Evolutionary conservation across 1,140 invertebrate species (phyloP), one percentile per base, ranked within the genome.

Genomic region (Drosophila novamexicana): DNA sequence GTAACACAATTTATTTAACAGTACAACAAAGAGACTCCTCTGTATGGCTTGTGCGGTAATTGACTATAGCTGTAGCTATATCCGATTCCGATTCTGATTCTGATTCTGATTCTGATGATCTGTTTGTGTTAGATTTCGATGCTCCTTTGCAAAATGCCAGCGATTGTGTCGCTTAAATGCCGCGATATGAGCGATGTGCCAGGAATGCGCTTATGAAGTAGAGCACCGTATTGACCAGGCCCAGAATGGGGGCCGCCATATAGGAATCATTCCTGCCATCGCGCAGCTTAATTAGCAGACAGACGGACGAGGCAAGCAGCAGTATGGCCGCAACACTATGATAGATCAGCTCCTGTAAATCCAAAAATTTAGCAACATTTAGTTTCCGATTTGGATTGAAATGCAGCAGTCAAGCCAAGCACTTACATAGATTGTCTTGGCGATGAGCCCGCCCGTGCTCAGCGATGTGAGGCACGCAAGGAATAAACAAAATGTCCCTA

Each of bases 401-500:
- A 29, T 45, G 45, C 7, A 37, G 36, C 7, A 7, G 0, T 22
- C 3, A 22, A 37, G 10, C 8, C 0, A 49, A 12, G 14, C 75
- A 96, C 96, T 97, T 94, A 97, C 97, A 88, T 96, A 97, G 67
- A 96, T 94, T 5, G 96, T 97, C 93, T 97, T 97, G 0, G 96
- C 94, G 67, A 97, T 95, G 69, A 97, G 95, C 12, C 96, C 95
- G 6, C 96, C 95, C 0, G 96, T 96, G 7, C 96, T 95, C 40
- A 96, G 93, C 1, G 96, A 97, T 9, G 95, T 92, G 1, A 97
- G 75, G 79, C 95, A 97, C 9, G 96, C 95, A 6, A 95, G 79
- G 8, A 97, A 89, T 22, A 97, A 88, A 68, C 96, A 94, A 67
- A 95, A 95, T 6, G 96, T 97, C 9, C 95, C 95, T 63, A 97